Base-by-base conservation (phyloP, 2,113 vertebrate species). In the Lynx canadensis region DNA sequence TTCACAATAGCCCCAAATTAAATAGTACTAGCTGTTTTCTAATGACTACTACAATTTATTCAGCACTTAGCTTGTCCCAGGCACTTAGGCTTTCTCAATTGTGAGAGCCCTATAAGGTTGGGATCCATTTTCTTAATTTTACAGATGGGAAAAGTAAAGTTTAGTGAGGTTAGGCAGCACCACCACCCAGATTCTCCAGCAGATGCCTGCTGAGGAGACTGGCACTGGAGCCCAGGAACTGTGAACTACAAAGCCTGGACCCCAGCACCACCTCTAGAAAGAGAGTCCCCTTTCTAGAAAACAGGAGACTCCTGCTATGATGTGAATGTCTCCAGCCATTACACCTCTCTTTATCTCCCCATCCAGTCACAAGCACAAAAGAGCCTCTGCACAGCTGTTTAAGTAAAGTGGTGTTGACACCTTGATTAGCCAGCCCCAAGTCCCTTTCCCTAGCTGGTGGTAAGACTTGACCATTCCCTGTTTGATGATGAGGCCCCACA, bases 221-320 rank as follows among this genome's bases (percentile, higher is more conserved):
- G 25, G 7, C 18, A 11, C 55, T 41, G 8, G 19, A 82, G 18
- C 38, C 29, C 23, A 71, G 33, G 27, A n/a, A 31, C 7, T 1
- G 0, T 60, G 48, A 45, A 23, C 10, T 31, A 5, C 23, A 25
- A 84, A 16, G 4, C 60, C 55, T 33, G 11, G 69, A 23, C 3
- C 13, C 18, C 45, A 23, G 14, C 2, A 18, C 13, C 27, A 3
- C 21, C 52, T 89, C 55, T 57, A 57, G 55, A 57, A 21, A 57
- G 55, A 57, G 55, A 7, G 55, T 21, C 19, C 38, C 87, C 6
- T 73, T 66, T 78, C 38, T 81, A 2, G 52, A 27, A 80, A 74
- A 2, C 5, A 55, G 36, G 52, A n/a, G 9, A 76, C 5, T n/a
- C 0, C 0, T 25, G 31, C 15, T 63, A 27, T 21, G 80, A n/a